Base-by-base conservation (phyloP, 2,797 vertebrate genomes). In the Malacoraja senta region DNA sequence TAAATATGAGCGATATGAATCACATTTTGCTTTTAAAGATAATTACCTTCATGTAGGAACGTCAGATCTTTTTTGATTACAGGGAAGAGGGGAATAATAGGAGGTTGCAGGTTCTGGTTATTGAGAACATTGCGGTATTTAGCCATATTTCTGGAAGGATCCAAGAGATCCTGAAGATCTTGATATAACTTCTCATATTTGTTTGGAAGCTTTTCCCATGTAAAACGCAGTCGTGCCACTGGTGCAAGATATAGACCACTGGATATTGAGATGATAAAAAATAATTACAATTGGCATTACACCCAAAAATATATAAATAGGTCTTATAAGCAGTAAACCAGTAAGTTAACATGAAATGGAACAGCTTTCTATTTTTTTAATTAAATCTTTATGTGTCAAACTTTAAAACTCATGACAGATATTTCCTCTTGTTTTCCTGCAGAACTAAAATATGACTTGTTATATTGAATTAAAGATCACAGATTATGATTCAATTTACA, bases 61-160 rank as follows among this genome's bases (percentile, higher is more conserved):
- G 99, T 99, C 93, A 99, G 98, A 95, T 99, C 99, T 95, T 99
- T 99, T 96, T 99, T 99, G 95, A 99, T 99, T 95, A 99, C 98
- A 1, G 99, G 99, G 95, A 99, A 99, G 71, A 99, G 95, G 0
- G 99, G 99, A 94, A 99, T 99, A 94, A 99, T 98, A 12, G 99
- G 99, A 0, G 99, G 99, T 93, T 99, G 99, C 0, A 99, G 96
- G 96, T 99, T 99, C 96, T 99, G 98, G 96, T 97, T 99, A 96
- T 99, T 99, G 93, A 99, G 97, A 93, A 99, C 98, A 93, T 99
- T 99, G 93, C 99, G 97, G 94, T 99, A 99, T 96, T 99, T 99
- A 93, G 99, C 99, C 99, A 99, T 99, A 92, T 99, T 99, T 95
- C 99, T 98, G 77, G 99, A 99, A 7, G 99, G 99, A 96, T 99